These are phyloP conservation scores for Raillietiella orientalis DNA, from an alignment of 2,888 invertebrate species.

Conservation along the genomic window DNA sequence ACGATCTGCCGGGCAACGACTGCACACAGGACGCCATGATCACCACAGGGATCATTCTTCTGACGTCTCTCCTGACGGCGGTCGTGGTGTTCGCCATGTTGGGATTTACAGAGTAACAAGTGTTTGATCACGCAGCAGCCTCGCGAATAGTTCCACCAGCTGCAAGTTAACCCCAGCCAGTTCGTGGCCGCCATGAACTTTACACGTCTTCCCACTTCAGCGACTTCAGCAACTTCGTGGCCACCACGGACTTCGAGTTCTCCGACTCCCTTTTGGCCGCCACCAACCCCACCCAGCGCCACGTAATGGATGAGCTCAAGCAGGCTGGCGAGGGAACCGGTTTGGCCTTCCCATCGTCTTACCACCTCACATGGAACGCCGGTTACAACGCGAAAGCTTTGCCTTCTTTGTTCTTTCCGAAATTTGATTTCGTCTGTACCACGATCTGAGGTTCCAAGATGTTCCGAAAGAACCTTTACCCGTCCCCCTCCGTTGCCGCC, in stretches of 20 bases:
- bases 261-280: background rate
- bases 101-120: slow-evolving; percentile 78
- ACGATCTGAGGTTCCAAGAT: no score
- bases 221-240: background rate
- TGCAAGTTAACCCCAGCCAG: background rate
- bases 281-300: background rate
- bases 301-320: background rate
- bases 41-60: slow-evolving; percentile 65
- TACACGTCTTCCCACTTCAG: no score
- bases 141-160: background rate
- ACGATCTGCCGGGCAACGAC: slow-evolving; percentile 78
- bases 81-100: slow-evolving; percentile 80
- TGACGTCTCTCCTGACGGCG: slow-evolving; percentile 78
- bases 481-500: no score
- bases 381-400: no score
- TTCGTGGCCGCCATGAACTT: no score
- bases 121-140: slow-evolving; percentile 20
- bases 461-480: no score
- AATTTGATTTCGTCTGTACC: no score
- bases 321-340: slow-evolving; percentile 81
- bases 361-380: no score
- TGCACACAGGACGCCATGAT: slow-evolving; percentile 66
- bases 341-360: slow-evolving; percentile 64
- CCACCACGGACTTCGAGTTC: background rate
- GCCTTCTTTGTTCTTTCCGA: no score